Evolutionary conservation across 2,888 invertebrate genomes (phyloP).

Genomic region (Lithosia quadra): DNA sequence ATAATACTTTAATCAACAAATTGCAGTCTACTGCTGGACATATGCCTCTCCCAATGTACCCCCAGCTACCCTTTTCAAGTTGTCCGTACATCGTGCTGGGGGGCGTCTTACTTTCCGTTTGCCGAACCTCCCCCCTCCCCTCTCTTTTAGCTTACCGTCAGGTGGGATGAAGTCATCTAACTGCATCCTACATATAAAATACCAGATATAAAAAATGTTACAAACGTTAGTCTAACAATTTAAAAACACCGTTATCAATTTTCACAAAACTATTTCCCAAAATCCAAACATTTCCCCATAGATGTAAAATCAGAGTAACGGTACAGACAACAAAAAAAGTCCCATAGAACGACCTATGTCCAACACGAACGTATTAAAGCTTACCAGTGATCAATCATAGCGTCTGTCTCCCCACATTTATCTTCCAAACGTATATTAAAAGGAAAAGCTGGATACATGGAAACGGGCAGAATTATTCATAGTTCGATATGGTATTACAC

Average conservation of each 20-base stretch:
- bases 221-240: neutral
- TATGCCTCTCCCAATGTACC: too few species aligned
- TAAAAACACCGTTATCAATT: neutral
- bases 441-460: constrained; percentile 64
- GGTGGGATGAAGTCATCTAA: too few species aligned
- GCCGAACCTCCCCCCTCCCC: too few species aligned
- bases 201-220: too few species aligned
- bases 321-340: constrained; percentile 37
- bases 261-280: neutral
- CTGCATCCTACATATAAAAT: too few species aligned
- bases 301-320: constrained; percentile 41
- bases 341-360: constrained; percentile 47
- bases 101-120: too few species aligned
- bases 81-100: too few species aligned
- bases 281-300: constrained; percentile 12
- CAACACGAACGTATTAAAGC: constrained; percentile 64
- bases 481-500: constrained; percentile 41
- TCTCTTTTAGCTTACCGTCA: too few species aligned
- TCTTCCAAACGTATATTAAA: constrained; percentile 80
- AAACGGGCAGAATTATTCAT: constrained; percentile 71
- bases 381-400: constrained; percentile 72
- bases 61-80: too few species aligned
- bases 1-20: neutral
- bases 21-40: too few species aligned
- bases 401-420: constrained; percentile 79